Evolutionary conservation across 1,140 invertebrate genomes (phyloP).

Genomic region (Rhyacophila brunnea): DNA sequence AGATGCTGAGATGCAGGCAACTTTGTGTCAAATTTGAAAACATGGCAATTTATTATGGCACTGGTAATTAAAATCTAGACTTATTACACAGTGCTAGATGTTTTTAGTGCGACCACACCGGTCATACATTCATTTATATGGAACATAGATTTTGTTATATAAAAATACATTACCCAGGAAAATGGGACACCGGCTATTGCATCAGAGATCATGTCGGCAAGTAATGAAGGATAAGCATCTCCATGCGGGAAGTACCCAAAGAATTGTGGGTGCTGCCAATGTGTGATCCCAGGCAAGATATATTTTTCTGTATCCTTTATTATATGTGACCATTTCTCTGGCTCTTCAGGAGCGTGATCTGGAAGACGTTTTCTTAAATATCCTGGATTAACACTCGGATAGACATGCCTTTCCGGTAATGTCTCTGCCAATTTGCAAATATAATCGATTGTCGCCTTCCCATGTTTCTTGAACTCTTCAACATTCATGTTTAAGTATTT

Average conservation of each 20-base stretch:
- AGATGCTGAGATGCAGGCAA: too few relatives aligned
- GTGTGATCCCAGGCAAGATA: constrained; percentile 93
- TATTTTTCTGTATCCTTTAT: constrained; percentile 86
- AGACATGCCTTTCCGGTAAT: constrained; percentile 71
- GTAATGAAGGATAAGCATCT: constrained; percentile 90
- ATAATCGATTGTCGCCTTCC: constrained; percentile 92
- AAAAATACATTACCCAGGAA: constrained; percentile 89
- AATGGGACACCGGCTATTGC: constrained; percentile 93
- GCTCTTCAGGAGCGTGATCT: constrained; percentile 71
- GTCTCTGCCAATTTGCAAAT: constrained; percentile 86
- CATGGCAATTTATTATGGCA: too few relatives aligned
- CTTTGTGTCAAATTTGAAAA: too few relatives aligned
- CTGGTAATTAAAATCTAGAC: too few relatives aligned
- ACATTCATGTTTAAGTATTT: constrained; percentile 71
- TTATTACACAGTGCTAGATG: too few relatives aligned
- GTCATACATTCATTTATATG: too few relatives aligned
- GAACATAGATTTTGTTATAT: too few relatives aligned
- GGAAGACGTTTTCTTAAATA: constrained; percentile 79
- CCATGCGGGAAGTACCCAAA: constrained; percentile 96
- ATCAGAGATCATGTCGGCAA: constrained; percentile 91
- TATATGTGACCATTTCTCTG: constrained; percentile 83
- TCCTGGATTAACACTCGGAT: constrained; percentile 81
- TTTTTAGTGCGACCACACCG: too few relatives aligned
- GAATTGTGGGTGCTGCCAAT: constrained; percentile 96
- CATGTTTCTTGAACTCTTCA: constrained; percentile 77